These are phyloP conservation scores for Eulimnadia texana DNA, from an alignment of 1,140 invertebrate species.

Conservation along the genomic window DNA sequence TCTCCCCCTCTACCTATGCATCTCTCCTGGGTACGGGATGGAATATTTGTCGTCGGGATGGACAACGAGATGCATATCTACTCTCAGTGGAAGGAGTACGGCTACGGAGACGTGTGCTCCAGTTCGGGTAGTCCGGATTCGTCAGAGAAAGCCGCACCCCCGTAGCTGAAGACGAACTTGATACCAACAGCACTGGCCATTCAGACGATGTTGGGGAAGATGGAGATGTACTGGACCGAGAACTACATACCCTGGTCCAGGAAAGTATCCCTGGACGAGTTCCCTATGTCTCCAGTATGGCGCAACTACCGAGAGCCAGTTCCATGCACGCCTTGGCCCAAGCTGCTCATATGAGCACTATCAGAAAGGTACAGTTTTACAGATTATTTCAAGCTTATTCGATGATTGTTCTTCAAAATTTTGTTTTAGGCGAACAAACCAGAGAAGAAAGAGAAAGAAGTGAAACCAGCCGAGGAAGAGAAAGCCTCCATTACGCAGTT, in stretches of 20 bases:
- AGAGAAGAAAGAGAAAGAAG: conserved; percentile 4
- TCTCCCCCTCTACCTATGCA: conserved; percentile 93
- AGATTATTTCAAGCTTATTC: too few relatives aligned
- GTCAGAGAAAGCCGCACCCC: neutral
- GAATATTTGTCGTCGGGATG: conserved; percentile 95
- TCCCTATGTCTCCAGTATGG: conserved; percentile 15
- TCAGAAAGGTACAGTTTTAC: neutral
- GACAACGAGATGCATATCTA: conserved; percentile 99
- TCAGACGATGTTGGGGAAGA: conserved; percentile 13
- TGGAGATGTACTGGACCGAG: conserved; percentile 9
- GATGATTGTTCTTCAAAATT: too few relatives aligned
- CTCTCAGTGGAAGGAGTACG: conserved; percentile 82
- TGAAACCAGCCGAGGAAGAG: neutral
- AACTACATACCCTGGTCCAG: conserved; percentile 7
- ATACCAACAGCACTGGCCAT: neutral
- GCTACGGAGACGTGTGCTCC: neutral
- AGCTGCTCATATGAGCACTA: neutral
- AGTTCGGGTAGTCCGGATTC: neutral
- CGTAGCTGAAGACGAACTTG: conserved; percentile 1
- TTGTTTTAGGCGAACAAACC: too few relatives aligned
- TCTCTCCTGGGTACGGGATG: conserved; percentile 94
- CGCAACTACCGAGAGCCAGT: conserved; percentile 15
- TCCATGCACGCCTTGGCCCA: conserved; percentile 13
- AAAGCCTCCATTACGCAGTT: conserved; percentile 2
- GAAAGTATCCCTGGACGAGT: conserved; percentile 13